Percentiles rank a stretch among this genome's conserved stretches.
These are phyloP conservation scores for Agrochola macilenta DNA, from an alignment of 2,888 invertebrate species.

Conservation along the genomic window DNA sequence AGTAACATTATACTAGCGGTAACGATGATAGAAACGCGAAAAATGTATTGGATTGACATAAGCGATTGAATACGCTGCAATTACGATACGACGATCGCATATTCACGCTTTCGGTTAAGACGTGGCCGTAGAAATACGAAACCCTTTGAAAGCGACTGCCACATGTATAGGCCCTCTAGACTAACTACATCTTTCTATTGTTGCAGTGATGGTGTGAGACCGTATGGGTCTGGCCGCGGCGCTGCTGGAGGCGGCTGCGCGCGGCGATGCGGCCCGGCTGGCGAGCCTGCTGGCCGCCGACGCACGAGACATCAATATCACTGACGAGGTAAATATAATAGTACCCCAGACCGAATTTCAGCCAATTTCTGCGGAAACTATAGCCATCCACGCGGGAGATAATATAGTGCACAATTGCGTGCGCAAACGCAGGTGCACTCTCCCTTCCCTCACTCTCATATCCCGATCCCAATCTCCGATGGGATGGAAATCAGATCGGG, in stretches of 20 bases:
- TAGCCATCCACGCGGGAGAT: neutral
- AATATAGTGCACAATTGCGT: neutral
- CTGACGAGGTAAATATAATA: constrained; percentile 91
- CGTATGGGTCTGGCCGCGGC: constrained; percentile 92
- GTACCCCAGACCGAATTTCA: neutral
- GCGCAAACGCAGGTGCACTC: neutral
- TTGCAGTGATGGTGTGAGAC: constrained; percentile 86
- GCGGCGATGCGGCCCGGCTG: constrained; percentile 95
- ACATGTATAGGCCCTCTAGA: neutral
- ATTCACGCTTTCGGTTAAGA: too few relatives aligned
- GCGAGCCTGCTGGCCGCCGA: constrained; percentile 93
- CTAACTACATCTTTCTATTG: constrained; percentile 45
- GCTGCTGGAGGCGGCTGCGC: constrained; percentile 95
- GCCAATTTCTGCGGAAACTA: neutral
- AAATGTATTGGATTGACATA: too few relatives aligned
- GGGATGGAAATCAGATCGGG: neutral
- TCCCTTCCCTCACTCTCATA: neutral
- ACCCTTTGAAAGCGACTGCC: neutral
- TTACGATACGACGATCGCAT: too few relatives aligned
- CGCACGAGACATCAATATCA: constrained; percentile 92
- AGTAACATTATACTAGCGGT: neutral
- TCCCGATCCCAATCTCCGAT: too few relatives aligned
- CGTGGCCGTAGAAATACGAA: neutral
- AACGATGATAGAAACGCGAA: neutral
- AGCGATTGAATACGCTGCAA: too few relatives aligned